Conservation (phyloP, 1,140 invertebrate genomes). For the Plectrocnemia conspersa region DNA sequence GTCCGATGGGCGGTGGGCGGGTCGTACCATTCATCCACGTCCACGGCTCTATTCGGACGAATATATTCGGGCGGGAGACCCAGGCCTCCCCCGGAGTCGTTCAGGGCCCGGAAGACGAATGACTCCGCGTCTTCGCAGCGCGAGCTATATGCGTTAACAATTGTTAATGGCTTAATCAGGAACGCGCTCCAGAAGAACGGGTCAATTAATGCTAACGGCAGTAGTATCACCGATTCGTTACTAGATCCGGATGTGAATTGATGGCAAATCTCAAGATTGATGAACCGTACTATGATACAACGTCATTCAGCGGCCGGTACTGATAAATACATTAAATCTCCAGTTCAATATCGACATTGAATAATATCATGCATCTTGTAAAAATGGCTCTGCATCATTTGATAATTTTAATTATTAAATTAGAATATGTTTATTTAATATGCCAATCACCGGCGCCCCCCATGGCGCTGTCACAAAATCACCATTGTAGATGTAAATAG, state of each 20-base stretch:
- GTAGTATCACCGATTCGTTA: slow-evolving; percentile 9
- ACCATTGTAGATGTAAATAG: too few relatives aligned
- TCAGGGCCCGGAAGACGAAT: slow-evolving; percentile 10
- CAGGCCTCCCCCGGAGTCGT: not conserved
- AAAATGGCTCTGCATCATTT: too few relatives aligned
- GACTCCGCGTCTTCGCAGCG: slow-evolving; percentile 14
- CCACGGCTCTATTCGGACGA: slow-evolving; percentile 26
- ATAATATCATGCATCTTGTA: too few relatives aligned
- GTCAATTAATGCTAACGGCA: slow-evolving; percentile 22
- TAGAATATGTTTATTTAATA: too few relatives aligned
- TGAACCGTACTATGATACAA: too few relatives aligned
- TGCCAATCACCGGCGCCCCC: too few relatives aligned
- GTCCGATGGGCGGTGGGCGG: slow-evolving; percentile 3
- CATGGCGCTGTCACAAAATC: too few relatives aligned
- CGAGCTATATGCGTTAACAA: slow-evolving; percentile 28
- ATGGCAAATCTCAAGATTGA: not conserved
- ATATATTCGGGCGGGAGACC: slow-evolving; percentile 16
- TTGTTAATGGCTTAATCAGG: slow-evolving; percentile 32
- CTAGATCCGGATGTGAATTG: slow-evolving; percentile 4
- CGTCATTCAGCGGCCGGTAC: too few relatives aligned
- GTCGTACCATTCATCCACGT: slow-evolving; percentile 27
- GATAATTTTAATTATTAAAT: too few relatives aligned
- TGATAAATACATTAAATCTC: too few relatives aligned
- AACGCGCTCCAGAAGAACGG: slow-evolving; percentile 7
- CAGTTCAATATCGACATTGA: too few relatives aligned